Conservation (phyloP, 2,113 vertebrate genomes). For the Willisornis vidua region DNA sequence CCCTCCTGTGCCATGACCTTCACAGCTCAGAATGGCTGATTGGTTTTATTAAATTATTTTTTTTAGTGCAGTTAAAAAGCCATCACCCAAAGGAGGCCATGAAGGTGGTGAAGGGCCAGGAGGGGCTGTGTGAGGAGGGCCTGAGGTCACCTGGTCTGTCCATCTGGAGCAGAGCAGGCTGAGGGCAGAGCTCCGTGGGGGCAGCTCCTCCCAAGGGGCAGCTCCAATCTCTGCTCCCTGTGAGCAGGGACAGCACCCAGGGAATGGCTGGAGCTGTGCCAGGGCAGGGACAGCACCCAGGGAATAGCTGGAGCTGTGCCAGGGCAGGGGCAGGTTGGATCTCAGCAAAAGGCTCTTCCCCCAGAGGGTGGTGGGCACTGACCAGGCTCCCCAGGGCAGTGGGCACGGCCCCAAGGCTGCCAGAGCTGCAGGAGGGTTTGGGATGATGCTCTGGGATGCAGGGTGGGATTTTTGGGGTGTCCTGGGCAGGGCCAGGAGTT, state of each 20-base stretch:
- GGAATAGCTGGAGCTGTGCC: too few relatives aligned
- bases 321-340: too few relatives aligned
- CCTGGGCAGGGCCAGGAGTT: too few relatives aligned
- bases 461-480: too few relatives aligned
- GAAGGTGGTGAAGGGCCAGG: background rate
- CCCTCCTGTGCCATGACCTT: background rate
- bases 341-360: too few relatives aligned
- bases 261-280: background rate
- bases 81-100: background rate
- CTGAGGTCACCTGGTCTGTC: background rate
- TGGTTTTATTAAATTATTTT: background rate
- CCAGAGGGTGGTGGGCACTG: too few relatives aligned
- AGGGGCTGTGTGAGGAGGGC: background rate
- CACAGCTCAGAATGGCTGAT: background rate
- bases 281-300: background rate
- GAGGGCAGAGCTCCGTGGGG: background rate
- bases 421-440: too few relatives aligned
- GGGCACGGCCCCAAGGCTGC: too few relatives aligned
- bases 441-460: too few relatives aligned
- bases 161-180: background rate
- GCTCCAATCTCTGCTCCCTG: background rate
- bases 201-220: background rate
- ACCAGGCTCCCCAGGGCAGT: too few relatives aligned
- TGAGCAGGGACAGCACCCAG: background rate
- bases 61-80: background rate